phyloP scores from a whole-genome alignment of 1,140 invertebrate genomes.

The Pseudomyrmex cubaensis region DNA sequence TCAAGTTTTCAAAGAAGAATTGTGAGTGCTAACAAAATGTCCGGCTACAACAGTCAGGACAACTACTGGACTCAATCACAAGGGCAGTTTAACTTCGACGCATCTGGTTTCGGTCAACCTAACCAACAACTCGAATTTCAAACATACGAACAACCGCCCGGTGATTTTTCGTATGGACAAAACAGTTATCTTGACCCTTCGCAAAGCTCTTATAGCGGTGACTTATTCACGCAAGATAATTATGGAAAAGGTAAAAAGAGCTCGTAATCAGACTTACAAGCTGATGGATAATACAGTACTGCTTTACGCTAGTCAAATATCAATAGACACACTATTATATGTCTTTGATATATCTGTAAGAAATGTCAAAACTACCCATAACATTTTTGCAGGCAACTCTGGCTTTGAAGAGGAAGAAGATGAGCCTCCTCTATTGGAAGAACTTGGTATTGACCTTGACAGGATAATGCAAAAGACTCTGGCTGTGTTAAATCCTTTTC shows the following conservation, averaged over 20 bases:
- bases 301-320: neutral
- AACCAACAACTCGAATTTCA: conserved; percentile 84
- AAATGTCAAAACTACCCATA: neutral
- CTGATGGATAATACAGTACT: too few species aligned
- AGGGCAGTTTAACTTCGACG: conserved; percentile 76
- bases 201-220: conserved; percentile 73
- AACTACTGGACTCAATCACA: conserved; percentile 77
- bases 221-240: conserved; percentile 76
- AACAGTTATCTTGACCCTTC: conserved; percentile 79
- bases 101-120: conserved; percentile 79
- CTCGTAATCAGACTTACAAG: too few species aligned
- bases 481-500: conserved; percentile 95
- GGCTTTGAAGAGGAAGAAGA: conserved; percentile 84
- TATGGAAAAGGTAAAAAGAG: conserved; percentile 77
- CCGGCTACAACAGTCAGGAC: conserved; percentile 78
- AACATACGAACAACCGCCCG: conserved; percentile 78
- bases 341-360: neutral
- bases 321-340: neutral
- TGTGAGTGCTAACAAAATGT: conserved; percentile 74
- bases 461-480: conserved; percentile 96
- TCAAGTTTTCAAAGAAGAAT: neutral
- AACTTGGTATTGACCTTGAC: conserved; percentile 97
- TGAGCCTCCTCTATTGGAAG: conserved; percentile 94
- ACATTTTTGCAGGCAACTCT: conserved; percentile 52
- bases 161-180: conserved; percentile 76